These are phyloP conservation scores for Austrolebias charrua DNA, from an alignment of 2,797 vertebrate species.

Conservation along the genomic window DNA sequence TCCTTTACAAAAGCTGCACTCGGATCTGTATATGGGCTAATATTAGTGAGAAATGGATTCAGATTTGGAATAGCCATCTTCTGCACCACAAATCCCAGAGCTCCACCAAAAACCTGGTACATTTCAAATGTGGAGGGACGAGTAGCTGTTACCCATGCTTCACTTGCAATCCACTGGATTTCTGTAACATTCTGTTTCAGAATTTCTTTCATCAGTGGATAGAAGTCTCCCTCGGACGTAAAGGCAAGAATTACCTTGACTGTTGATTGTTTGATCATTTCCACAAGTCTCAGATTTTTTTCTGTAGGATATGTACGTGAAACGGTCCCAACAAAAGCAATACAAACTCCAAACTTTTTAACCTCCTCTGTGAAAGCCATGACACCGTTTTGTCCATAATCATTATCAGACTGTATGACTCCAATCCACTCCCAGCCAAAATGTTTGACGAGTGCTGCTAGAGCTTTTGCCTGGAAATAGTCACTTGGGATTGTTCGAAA, in stretches of 20 bases:
- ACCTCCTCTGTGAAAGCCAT: slow-evolving; percentile 76
- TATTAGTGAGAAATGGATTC: slow-evolving; percentile 65
- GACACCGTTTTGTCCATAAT: slow-evolving; percentile 77
- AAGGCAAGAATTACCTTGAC: slow-evolving; percentile 81
- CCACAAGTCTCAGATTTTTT: slow-evolving; percentile 71
- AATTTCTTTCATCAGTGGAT: slow-evolving; percentile 77
- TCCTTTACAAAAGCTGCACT: slow-evolving; percentile 65
- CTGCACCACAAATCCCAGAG: slow-evolving; percentile 76
- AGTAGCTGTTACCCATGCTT: slow-evolving; percentile 80
- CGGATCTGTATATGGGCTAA: slow-evolving; percentile 61
- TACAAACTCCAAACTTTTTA: slow-evolving; percentile 71
- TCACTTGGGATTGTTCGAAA: slow-evolving; percentile 82
- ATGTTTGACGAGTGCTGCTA: slow-evolving; percentile 76
- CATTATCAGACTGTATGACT: slow-evolving; percentile 78
- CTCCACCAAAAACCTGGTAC: slow-evolving; percentile 73
- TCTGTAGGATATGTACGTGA: slow-evolving; percentile 60
- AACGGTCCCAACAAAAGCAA: slow-evolving; percentile 79
- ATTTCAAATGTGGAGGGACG: slow-evolving; percentile 73
- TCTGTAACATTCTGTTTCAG: slow-evolving; percentile 78
- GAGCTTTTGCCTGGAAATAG: slow-evolving; percentile 79
- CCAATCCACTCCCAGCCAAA: slow-evolving; percentile 84
- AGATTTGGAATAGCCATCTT: slow-evolving; percentile 78
- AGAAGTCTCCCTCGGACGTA: slow-evolving; percentile 74
- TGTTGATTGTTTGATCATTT: slow-evolving; percentile 73
- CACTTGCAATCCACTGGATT: slow-evolving; percentile 83